These are phyloP conservation scores for Ailuropoda melanoleuca DNA, from an alignment of 2,113 vertebrate species.

Conservation along the genomic window DNA sequence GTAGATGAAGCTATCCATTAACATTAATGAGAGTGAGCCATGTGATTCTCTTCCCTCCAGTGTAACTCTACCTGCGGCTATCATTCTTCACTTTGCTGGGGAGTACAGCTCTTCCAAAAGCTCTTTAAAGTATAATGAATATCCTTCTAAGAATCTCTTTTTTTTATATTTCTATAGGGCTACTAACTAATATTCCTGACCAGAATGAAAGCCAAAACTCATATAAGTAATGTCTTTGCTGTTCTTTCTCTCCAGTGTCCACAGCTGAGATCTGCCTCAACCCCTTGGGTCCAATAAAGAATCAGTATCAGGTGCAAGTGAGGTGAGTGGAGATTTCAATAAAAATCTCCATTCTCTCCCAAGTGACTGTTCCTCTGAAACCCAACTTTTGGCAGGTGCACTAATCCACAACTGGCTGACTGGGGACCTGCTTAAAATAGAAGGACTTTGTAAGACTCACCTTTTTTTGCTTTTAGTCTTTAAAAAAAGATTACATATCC, in stretches of 20 bases:
- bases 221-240: slow-evolving; percentile 70
- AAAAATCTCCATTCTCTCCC: slow-evolving; percentile 73
- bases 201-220: slow-evolving; percentile 70
- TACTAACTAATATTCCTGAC: slow-evolving; percentile 71
- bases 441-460: slow-evolving; percentile 74
- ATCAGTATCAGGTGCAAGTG: slow-evolving; percentile 71
- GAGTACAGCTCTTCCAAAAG: slow-evolving; percentile 12
- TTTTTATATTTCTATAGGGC: slow-evolving; percentile 78
- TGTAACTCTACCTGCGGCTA: background rate
- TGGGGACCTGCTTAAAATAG: slow-evolving; percentile 78
- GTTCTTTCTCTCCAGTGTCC: slow-evolving; percentile 67
- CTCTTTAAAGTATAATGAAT: slow-evolving; percentile 36
- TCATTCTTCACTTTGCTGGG: slow-evolving; percentile 31
- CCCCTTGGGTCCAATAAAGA: slow-evolving; percentile 61
- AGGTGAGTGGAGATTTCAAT: slow-evolving; percentile 62
- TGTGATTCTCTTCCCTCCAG: background rate
- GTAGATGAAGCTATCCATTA: background rate
- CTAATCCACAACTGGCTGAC: slow-evolving; percentile 67
- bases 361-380: slow-evolving; percentile 71
- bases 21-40: background rate
- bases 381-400: slow-evolving; percentile 78
- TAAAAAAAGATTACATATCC: slow-evolving; percentile 67
- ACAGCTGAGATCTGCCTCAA: slow-evolving; percentile 77
- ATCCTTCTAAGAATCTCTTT: slow-evolving; percentile 64
- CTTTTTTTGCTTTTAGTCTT: slow-evolving; percentile 48